Base-by-base conservation (phyloP, 2,113 vertebrate species). In the Oreochromis niloticus region DNA sequence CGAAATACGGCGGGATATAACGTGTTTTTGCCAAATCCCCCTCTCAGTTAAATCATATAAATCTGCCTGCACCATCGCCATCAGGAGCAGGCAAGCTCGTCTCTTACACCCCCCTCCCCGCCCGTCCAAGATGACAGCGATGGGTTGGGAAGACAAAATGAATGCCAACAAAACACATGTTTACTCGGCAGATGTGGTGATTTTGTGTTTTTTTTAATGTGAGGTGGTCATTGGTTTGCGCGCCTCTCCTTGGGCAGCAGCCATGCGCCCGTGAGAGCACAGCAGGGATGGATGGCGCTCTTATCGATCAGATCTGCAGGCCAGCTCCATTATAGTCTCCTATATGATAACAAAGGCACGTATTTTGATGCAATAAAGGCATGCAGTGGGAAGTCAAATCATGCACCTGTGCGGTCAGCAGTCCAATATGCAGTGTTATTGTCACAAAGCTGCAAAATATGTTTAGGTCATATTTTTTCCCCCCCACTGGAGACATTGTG, bases 341-440 rank as follows among this genome's bases (percentile, higher is more conserved):
- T 63, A 87, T 86, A 91, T 88, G 90, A 91, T 85, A 93, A 95
- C 94, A 94, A 94, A 93, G 93, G 61, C 93, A 91, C 88, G 78
- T 85, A 57, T 12, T 55, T 81, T 41, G 66, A 75, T 32, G 24
- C 71, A 75, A 50, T 75, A 75, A 75, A 75, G 24, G 16, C 71
- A 75, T 75, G 71, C 71, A 75, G 16, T 75, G 43, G 24, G 24
- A 30, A 75, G 71, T 68, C 5, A 30, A 48, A 19, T 22, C 80
- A 30, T 81, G 39, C 82, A 54, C 80, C 41, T 85, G 22, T 22
- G 68, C 27, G 36, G 10, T n/a, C 41, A 81, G 24, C 14, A n/a
- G 43, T 8, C 17, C 63, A n/a, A 8, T 34, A 34, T 78, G 63
- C 52, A 4, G 63, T 61, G 61, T 5, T 80, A 52, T 52, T 36